Base-by-base conservation (phyloP, 2,113 vertebrate species). In the Xiphophorus hellerii region DNA sequence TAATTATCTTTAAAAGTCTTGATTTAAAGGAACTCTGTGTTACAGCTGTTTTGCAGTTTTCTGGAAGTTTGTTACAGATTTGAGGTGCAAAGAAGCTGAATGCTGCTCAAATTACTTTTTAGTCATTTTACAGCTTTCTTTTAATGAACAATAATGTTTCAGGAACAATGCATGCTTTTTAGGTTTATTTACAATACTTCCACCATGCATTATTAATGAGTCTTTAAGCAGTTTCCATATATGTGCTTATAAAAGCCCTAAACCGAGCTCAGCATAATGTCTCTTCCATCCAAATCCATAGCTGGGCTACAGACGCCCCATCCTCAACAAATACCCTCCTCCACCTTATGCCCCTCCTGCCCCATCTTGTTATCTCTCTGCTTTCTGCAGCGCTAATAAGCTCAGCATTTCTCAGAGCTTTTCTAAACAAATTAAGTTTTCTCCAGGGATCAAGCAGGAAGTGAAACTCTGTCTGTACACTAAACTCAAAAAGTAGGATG, bases 361-460 rank as follows among this genome's bases (percentile, higher is more conserved):
- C 61, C 35, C 4, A 70, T 76, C 37, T 25, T 73, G 25, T 69
- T 71, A 70, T 35, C 51, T 58, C 8, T 8, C 54, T 65, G 17
- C 75, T 58, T 67, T 62, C 64, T 65, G 35, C 76, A 63, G 66
- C 65, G 29, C 71, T 75, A 67, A 68, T 60, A 58, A 67, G 58
- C 44, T 69, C 71, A 73, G 35, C 74, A 39, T 76, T 83, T 77
- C 77, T 69, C 27, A 82, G 70, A 63, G 68, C 69, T 82, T 71
- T 68, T 80, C 68, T 76, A 81, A 87, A 84, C 75, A 85, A 73
- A 76, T 82, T 48, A 74, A 15, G 39, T 4, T 12, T 58, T 67
- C 82, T n/a, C 83, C 54, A 75, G 86, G 68, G 84, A 84, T 66
- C 20, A 61, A 35, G 62, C 84, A 88, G 83, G 84, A 84, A 80